Base-by-base conservation (phyloP, 2,797 vertebrate genomes). In the Stomatorhinus walkeri region DNA sequence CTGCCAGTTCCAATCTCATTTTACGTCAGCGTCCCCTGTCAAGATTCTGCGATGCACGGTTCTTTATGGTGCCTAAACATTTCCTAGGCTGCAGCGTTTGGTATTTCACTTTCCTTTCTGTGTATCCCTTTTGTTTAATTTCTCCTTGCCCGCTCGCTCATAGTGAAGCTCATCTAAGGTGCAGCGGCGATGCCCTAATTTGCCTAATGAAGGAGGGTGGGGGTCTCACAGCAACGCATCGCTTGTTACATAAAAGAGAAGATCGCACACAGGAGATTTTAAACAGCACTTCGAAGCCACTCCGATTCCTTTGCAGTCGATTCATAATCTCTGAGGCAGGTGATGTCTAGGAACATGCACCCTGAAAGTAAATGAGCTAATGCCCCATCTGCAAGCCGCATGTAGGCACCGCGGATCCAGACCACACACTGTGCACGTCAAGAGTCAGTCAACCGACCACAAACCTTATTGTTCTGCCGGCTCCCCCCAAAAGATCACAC, bases 401-500 rank as follows among this genome's bases (percentile, higher is more conserved):
- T 88, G 90, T 88, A 89, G 88, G 83, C 8, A 90, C 87, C 90
- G 90, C 48, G 91, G 89, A 90, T 49, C 3, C 46, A 28, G 5
- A 89, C 19, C 81, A 10, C 88, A 61, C 43, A 91, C 90, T 76
- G 89, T 46, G 76, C 2, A 6, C 16, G 87, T 12, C 76, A 87
- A 90, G 87, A 90, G 90, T 89, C 59, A 64, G 59, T 64, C 59
- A 28, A 28, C 22, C 59, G 22, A 64, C 8, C 59, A 24, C 59
- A 28, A 22, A 61, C 59, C 59, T 24, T 10, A 61, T 24, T 9
- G n/a, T 61, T 3, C n/a, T 61, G 2, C 59, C 81, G 83, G 88
- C 87, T 91, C 91, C 91, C 91, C 88, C 84, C 85, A n/a, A 88
- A 91, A 68, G 88, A 90, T 89, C 91, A 72, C 92, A 85, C 88